These are phyloP conservation scores for Drosophila limbata DNA, from an alignment of 2,888 invertebrate species.

Conservation along the genomic window DNA sequence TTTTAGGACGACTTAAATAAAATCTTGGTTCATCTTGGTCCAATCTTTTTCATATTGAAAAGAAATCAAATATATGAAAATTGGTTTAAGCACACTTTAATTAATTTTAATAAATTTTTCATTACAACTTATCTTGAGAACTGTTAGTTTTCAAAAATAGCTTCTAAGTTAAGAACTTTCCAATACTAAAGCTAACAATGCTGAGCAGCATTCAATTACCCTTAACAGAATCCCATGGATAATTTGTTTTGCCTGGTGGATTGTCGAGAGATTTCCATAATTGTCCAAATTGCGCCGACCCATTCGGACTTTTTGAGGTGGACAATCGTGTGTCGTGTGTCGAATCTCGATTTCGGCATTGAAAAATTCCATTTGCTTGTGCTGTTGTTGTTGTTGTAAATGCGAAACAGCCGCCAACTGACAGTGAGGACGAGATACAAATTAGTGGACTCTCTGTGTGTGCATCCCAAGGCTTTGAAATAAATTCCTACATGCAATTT, in stretches of 20 bases:
- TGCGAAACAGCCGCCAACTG: constrained; percentile 38
- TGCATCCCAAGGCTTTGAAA: constrained; percentile 62
- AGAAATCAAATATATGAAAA: too few species aligned
- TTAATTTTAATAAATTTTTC: too few species aligned
- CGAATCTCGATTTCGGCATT: constrained; percentile 54
- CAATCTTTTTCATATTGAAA: too few species aligned
- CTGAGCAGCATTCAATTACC: constrained; percentile 5
- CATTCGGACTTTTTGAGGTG: constrained; percentile 1
- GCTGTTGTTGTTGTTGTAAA: constrained; percentile 22
- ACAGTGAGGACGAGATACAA: constrained; percentile 60
- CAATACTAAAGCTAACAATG: background rate
- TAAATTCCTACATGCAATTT: constrained; percentile 78
- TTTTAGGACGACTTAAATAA: too few species aligned
- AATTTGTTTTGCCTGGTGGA: constrained; percentile 19
- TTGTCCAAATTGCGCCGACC: constrained; percentile 63
- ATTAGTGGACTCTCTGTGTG: constrained; percentile 52
- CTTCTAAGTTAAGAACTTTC: background rate
- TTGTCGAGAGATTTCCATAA: constrained; percentile 66
- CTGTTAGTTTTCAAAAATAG: background rate
- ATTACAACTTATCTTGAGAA: background rate
- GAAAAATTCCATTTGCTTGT: constrained; percentile 48
- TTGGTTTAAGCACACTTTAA: too few species aligned
- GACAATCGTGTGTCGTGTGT: constrained; percentile 45
- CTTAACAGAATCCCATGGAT: background rate
- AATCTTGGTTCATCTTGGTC: too few species aligned